These are phyloP conservation scores for Chloebia gouldiae DNA, from an alignment of 2,113 vertebrate species.

Conservation along the genomic window DNA sequence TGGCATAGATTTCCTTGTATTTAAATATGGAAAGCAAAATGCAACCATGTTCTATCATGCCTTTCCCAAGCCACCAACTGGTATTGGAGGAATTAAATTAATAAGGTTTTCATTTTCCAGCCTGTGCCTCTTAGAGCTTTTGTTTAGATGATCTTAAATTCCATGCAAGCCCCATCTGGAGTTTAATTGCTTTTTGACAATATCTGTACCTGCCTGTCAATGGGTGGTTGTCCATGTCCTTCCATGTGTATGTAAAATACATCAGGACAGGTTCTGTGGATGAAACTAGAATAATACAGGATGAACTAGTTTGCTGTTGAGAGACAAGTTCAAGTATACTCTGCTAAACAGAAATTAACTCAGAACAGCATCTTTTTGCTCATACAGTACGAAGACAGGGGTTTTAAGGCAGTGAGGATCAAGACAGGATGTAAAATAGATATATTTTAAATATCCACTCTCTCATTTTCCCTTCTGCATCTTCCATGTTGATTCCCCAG, in stretches of 20 bases:
- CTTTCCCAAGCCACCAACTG: neutral
- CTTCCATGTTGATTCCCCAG: neutral
- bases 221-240: neutral
- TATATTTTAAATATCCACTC: neutral
- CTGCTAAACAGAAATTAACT: neutral
- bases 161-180: rapidly evolving
- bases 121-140: neutral
- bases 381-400: neutral
- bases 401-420: neutral
- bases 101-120: neutral
- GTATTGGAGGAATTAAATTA: neutral
- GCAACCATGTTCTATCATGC: neutral
- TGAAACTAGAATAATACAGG: neutral
- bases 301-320: neutral
- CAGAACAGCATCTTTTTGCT: neutral
- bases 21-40: neutral
- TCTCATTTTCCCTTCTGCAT: neutral
- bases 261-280: neutral
- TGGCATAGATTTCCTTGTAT: neutral
- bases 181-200: neutral
- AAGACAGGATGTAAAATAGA: neutral
- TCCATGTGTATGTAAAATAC: neutral
- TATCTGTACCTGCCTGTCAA: neutral
- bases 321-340: neutral
- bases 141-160: neutral